These are phyloP conservation scores for Phocoena sinus DNA, from an alignment of 2,113 vertebrate species.

Conservation along the genomic window DNA sequence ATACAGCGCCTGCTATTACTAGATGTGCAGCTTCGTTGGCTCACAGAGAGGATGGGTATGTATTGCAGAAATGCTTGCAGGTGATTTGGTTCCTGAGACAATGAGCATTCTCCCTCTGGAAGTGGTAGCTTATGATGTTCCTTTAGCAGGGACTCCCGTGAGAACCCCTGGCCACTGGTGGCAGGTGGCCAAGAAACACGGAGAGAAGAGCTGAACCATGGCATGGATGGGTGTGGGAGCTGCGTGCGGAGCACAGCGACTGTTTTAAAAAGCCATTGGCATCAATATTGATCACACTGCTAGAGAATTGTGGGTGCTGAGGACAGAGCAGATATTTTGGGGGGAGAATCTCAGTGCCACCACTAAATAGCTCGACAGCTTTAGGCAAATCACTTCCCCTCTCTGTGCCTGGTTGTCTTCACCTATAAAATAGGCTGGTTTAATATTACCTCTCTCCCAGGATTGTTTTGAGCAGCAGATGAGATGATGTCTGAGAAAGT, in stretches of 20 bases:
- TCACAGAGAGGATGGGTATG: background rate
- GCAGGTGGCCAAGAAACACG: background rate
- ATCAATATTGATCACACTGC: background rate
- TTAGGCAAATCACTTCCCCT: background rate
- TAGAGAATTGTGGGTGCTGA: background rate
- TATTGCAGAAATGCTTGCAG: background rate
- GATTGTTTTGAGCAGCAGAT: constrained; percentile 44
- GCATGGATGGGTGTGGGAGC: background rate
- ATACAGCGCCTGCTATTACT: background rate
- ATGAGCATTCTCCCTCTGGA: background rate
- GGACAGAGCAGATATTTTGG: background rate
- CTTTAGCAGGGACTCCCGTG: background rate
- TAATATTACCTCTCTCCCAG: background rate
- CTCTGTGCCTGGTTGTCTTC: background rate
- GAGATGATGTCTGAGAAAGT: constrained; percentile 65
- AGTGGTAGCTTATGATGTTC: background rate
- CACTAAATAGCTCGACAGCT: background rate
- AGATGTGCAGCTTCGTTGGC: constrained; percentile 38
- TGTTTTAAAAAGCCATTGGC: background rate
- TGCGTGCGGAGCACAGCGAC: background rate
- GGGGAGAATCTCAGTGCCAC: background rate
- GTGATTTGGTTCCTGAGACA: constrained; percentile 31
- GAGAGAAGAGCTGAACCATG: background rate
- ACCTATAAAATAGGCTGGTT: background rate
- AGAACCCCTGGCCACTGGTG: background rate